Percentiles rank a stretch among this genome's conserved stretches.
Conservation (phyloP, 2,888 invertebrate species). For the Drosophila ustulata region DNA sequence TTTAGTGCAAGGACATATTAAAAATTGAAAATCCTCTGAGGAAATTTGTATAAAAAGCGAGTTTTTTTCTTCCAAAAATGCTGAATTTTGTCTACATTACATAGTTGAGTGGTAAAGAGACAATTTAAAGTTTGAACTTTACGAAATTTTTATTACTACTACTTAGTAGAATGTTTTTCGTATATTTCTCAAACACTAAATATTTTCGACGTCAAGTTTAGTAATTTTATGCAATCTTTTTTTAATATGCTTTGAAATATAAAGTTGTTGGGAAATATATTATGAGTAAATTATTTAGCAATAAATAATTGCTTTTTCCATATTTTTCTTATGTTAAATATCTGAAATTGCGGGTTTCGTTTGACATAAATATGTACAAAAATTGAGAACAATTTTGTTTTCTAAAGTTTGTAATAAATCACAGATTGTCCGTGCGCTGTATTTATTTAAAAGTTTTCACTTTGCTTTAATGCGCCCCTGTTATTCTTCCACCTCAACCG, state of each 20-base stretch:
- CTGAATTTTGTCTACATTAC: background rate
- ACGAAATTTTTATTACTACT: background rate
- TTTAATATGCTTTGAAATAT: no score
- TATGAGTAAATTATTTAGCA: no score
- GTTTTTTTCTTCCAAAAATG: background rate
- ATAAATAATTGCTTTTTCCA: no score
- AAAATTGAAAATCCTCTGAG: slow-evolving; percentile 35
- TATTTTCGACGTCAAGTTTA: no score
- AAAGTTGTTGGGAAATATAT: no score
- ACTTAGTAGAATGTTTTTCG: no score
- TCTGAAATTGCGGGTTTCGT: background rate
- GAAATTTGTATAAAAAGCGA: background rate
- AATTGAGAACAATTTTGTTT: background rate
- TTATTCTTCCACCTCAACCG: background rate
- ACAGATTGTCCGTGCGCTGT: slow-evolving; percentile 19
- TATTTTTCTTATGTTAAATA: background rate
- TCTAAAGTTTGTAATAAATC: slow-evolving; percentile 33
- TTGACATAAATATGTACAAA: background rate
- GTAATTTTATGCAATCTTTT: no score
- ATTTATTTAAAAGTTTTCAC: slow-evolving; percentile 42
- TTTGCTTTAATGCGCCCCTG: slow-evolving; percentile 13
- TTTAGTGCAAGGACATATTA: slow-evolving; percentile 46
- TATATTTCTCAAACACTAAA: no score
- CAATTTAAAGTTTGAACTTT: background rate
- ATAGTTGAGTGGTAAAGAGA: no score